Evolutionary conservation across 2,888 invertebrate genomes (phyloP).

Genomic region (Tinea pellionella): DNA sequence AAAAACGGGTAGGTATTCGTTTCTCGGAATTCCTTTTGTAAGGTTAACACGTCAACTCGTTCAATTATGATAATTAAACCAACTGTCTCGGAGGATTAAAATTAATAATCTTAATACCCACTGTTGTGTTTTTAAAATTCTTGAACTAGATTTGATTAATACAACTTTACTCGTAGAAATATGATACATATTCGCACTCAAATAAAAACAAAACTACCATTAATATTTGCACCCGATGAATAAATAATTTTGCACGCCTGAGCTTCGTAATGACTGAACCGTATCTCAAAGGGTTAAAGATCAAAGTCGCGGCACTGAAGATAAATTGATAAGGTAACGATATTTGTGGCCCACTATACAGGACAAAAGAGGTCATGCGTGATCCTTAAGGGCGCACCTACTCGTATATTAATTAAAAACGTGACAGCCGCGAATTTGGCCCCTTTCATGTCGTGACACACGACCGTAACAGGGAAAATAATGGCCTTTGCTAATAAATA

Average conservation of each 20-base stretch:
- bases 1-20: too few relatives aligned
- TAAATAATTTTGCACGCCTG: too few relatives aligned
- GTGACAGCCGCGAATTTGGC: constrained; percentile 48
- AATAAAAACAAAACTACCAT: too few relatives aligned
- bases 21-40: too few relatives aligned
- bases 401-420: constrained; percentile 62
- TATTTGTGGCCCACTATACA: not conserved
- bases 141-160: too few relatives aligned
- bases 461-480: constrained; percentile 16
- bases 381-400: constrained; percentile 26
- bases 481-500: constrained; percentile 14
- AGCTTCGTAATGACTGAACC: too few relatives aligned
- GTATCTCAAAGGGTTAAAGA: not conserved
- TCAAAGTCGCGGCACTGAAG: not conserved
- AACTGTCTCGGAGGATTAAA: not conserved
- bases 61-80: not conserved
- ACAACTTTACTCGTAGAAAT: too few relatives aligned
- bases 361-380: constrained; percentile 30
- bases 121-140: too few relatives aligned
- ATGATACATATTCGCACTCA: too few relatives aligned
- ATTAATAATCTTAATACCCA: too few relatives aligned
- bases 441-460: constrained; percentile 19
- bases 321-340: not conserved
- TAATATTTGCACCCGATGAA: too few relatives aligned
- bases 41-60: too few relatives aligned